A percentile compares a stretch with the other conserved stretches of the same genome.
These are phyloP conservation scores for Drosophila quadrilineata DNA, from an alignment of 1,140 invertebrate genomes.

Conservation along the genomic window DNA sequence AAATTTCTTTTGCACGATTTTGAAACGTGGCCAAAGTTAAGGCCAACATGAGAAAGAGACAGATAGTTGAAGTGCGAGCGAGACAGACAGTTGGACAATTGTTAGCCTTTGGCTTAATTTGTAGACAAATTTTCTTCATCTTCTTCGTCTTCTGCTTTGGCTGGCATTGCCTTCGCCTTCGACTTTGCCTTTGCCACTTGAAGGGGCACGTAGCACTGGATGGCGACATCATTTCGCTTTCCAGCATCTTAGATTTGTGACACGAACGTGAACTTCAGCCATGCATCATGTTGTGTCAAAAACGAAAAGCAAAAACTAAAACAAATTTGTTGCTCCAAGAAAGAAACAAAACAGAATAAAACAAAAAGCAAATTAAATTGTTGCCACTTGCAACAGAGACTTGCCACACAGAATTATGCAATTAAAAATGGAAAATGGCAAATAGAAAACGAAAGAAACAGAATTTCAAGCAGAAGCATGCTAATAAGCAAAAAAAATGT, in stretches of 20 bases:
- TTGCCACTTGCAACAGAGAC: conserved; percentile 59
- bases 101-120: conserved; percentile 74
- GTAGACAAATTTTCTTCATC: conserved; percentile 67
- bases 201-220: conserved; percentile 35
- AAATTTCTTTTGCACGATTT: conserved; percentile 66
- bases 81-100: conserved; percentile 45
- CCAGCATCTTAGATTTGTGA: conserved; percentile 69
- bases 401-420: conserved; percentile 73
- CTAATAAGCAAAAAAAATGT: not conserved
- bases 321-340: conserved; percentile 61
- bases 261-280: conserved; percentile 77
- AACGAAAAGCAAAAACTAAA: too few relatives aligned
- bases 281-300: conserved; percentile 60
- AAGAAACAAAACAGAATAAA: too few relatives aligned
- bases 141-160: too few relatives aligned
- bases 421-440: conserved; percentile 70
- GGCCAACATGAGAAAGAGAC: conserved; percentile 13
- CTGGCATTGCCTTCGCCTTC: too few relatives aligned
- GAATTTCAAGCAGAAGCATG: not conserved
- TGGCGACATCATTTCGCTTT: conserved; percentile 30
- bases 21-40: conserved; percentile 46
- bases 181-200: conserved; percentile 17
- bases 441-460: conserved; percentile 18
- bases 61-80: not conserved
- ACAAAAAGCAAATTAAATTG: conserved; percentile 73